Evolutionary conservation across 2,888 invertebrate species (phyloP).

Genomic region (Stratiomys singularior): DNA sequence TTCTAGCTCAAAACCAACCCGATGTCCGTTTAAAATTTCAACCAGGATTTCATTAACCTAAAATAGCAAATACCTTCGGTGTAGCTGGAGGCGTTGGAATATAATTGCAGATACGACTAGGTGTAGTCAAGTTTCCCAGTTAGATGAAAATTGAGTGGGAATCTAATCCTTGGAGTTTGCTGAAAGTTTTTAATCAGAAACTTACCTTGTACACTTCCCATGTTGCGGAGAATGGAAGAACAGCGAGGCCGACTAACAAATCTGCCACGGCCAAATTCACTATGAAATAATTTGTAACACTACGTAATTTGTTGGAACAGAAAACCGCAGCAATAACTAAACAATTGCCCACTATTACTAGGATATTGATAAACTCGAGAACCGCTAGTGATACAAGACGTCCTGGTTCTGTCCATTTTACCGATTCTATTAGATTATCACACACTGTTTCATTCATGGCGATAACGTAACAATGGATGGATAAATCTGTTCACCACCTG

Average conservation of each 20-base stretch:
- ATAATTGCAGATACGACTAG: too few relatives aligned
- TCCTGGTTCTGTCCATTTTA: conserved; percentile 83
- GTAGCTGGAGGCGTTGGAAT: too few relatives aligned
- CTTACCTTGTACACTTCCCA: conserved; percentile 90
- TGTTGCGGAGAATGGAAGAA: conserved; percentile 94
- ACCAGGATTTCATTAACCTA: too few relatives aligned
- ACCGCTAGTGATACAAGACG: conserved; percentile 81
- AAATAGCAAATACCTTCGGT: too few relatives aligned
- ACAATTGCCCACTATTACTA: conserved; percentile 90
- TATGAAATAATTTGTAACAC: conserved; percentile 96
- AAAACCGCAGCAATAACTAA: conserved; percentile 93
- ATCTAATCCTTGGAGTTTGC: too few relatives aligned
- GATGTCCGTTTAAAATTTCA: too few relatives aligned
- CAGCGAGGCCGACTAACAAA: conserved; percentile 92
- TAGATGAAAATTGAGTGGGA: too few relatives aligned
- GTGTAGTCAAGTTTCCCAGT: too few relatives aligned
- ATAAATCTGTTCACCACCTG: conserved; percentile 63
- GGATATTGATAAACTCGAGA: conserved; percentile 84
- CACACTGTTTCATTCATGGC: conserved; percentile 84
- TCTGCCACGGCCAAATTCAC: conserved; percentile 97
- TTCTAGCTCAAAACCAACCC: too few relatives aligned
- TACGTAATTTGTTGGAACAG: conserved; percentile 89
- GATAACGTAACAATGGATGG: conserved; percentile 66
- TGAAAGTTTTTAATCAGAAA: conserved; percentile 43
- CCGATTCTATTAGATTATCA: conserved; percentile 81